Base-by-base conservation (phyloP, 2,797 vertebrate genomes). In the Microctenopoma steveboyesi region DNA sequence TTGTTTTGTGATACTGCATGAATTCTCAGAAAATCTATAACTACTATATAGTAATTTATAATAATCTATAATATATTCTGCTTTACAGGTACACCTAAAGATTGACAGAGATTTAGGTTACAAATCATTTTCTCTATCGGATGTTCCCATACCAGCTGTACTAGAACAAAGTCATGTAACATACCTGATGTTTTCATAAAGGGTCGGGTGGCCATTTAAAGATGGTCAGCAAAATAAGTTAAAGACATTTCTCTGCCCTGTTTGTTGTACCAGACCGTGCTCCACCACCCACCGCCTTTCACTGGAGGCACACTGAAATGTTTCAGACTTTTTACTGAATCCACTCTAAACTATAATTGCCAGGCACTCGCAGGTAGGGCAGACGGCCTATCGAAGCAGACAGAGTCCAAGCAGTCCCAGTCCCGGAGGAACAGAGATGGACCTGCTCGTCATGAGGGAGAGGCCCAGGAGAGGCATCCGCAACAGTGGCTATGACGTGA, bases 401-500 rank as follows among this genome's bases (percentile, higher is more conserved):
- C 98, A 99, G 90, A 98, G 97, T 79, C 93, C 99, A 85, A 99
- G 97, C 88, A 99, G 97, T 69, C 97, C 97, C 13, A 98, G 97
- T 80, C 97, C 97, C 1, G 98, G 97, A 68, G 97, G 97, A 85
- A 99, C 97, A 0, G 98, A 99, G 91, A 98, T 99, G 97, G 97
- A 99, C 92, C 95, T 99, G 72, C 95, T 99, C 56, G 98, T 99
- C 76, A 98, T 97, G 81, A 95, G 96, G 72, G 97, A 99, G 84
- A 93, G 96, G 84, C 96, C 97, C 2, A 94, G 96, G 25, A 96
- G 96, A 88, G 98, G 97, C 61, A 99, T 99, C 65, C 92, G 96
- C 3, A 99, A 99, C 93, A 98, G 95, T 4, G 98, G 98, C 82
- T 99, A 99, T n/a, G 98, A 99, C 3, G 98, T 99, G 86, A 96